These are phyloP conservation scores for Grallaria varia DNA, from an alignment of 2,113 vertebrate species.

Conservation along the genomic window DNA sequence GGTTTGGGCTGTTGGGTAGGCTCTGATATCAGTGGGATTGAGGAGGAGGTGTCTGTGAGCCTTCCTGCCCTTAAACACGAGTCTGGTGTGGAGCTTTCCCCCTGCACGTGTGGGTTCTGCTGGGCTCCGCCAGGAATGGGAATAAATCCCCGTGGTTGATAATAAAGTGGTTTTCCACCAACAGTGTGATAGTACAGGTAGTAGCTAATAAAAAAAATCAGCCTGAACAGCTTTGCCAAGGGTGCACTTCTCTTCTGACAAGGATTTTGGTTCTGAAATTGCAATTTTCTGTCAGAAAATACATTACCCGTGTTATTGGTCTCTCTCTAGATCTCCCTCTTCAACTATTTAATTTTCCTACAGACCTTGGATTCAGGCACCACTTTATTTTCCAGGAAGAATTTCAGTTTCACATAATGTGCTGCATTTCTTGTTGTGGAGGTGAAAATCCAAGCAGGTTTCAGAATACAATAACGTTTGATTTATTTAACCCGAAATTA, in stretches of 20 bases:
- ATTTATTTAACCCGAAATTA: not conserved
- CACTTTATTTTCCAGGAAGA: not conserved
- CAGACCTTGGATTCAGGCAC: not conserved
- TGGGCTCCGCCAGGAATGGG: not conserved
- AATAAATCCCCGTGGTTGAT: not conserved
- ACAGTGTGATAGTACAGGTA: too few relatives aligned
- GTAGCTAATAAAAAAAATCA: not conserved
- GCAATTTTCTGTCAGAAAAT: not conserved
- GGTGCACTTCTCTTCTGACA: not conserved
- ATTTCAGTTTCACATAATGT: not conserved
- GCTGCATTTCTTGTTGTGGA: not conserved
- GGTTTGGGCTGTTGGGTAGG: too few relatives aligned
- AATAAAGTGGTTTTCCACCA: not conserved
- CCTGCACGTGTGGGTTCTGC: not conserved
- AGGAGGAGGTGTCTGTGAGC: not conserved
- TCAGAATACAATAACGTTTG: not conserved
- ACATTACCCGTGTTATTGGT: accelerated
- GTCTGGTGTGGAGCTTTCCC: not conserved
- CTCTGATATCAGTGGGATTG: too few relatives aligned
- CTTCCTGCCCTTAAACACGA: accelerated
- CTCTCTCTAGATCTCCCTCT: not conserved
- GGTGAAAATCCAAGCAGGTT: not conserved
- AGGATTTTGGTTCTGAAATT: not conserved
- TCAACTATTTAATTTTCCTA: not conserved
- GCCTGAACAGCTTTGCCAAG: not conserved